Base-by-base conservation (phyloP, 2,113 vertebrate species). In the Polypterus senegalus region DNA sequence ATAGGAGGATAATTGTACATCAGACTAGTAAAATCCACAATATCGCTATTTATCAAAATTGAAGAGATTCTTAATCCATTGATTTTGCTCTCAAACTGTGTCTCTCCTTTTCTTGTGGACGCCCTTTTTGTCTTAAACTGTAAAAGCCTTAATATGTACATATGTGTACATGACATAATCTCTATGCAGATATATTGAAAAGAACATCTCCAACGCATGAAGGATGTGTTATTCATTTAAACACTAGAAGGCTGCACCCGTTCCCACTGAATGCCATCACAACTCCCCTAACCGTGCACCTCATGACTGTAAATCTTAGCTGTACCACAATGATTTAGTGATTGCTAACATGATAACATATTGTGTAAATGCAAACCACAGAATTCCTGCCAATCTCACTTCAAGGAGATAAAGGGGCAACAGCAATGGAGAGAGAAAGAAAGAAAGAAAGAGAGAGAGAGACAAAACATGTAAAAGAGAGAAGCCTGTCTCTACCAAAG, bases 311-410 rank as follows among this genome's bases (percentile, higher is more conserved):
- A 91, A 93, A 91, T 91, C 87, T 86, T 78, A 27, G 80, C 86
- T 81, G 81, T 82, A 81, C 86, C 80, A 83, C 86, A 89, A 88
- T 87, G 90, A 92, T 92, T 91, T 86, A 85, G 85, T 83, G 86
- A 92, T 88, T 88, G 86, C 89, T 84, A 91, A 90, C 86, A 88
- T 67, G 88, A 91, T 88, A 92, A 88, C 86, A 87, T 84, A 87
- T 91, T 90, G 90, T 84, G 86, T 87, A 91, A 92, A 83, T 88
- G 80, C 79, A 90, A 90, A 90, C 88, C 89, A 83, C 89, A 91
- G 82, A 83, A 86, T 77, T 71, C 65, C 77, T 76, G 86, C 84
- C 86, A 92, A 89, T 77, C 87, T 83, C 79, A 74, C 83, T 87
- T 83, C 72, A 71, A 81, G 65, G 57, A 75, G 81, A 89, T 87